Evolutionary conservation across 37 sponge, comb jelly and placozoan genomes (phyloP).

Genomic region (Halisarca cf. caerulea): DNA sequence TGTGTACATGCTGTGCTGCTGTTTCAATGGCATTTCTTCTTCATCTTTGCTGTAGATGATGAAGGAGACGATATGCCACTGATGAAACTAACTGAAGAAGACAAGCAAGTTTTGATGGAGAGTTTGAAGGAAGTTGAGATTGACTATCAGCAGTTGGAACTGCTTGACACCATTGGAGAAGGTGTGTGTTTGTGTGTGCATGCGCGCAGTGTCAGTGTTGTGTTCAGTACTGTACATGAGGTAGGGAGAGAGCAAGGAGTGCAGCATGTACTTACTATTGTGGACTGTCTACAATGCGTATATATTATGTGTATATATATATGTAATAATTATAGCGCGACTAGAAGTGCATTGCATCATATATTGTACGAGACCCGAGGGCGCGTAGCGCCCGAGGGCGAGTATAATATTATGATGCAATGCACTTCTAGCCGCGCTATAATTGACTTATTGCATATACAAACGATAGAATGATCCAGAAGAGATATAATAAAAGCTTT

Average conservation of each 20-base stretch:
- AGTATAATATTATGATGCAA: no score
- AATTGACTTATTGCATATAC: no score
- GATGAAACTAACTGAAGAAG: slow-evolving; percentile 10
- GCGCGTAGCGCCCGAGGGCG: no score
- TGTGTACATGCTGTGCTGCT: no score
- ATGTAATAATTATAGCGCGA: no score
- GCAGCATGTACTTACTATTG: not conserved
- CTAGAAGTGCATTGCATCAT: no score
- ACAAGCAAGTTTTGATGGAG: slow-evolving; percentile 17
- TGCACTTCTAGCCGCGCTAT: no score
- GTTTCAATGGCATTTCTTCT: not conserved
- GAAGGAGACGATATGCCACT: not conserved
- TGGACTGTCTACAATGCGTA: not conserved
- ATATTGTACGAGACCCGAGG: no score
- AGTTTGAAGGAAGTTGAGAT: slow-evolving; percentile 24
- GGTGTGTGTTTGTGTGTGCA: not conserved
- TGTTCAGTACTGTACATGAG: no score
- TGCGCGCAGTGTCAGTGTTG: not conserved
- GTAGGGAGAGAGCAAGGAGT: no score
- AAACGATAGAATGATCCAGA: no score
- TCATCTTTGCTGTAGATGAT: not conserved
- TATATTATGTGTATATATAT: not conserved
- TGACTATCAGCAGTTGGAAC: slow-evolving; percentile 7
- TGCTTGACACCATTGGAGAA: slow-evolving; percentile 16
- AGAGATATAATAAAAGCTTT: no score